Base-by-base conservation (phyloP, 2,888 invertebrate genomes). In the Sminthurides aquaticus region DNA sequence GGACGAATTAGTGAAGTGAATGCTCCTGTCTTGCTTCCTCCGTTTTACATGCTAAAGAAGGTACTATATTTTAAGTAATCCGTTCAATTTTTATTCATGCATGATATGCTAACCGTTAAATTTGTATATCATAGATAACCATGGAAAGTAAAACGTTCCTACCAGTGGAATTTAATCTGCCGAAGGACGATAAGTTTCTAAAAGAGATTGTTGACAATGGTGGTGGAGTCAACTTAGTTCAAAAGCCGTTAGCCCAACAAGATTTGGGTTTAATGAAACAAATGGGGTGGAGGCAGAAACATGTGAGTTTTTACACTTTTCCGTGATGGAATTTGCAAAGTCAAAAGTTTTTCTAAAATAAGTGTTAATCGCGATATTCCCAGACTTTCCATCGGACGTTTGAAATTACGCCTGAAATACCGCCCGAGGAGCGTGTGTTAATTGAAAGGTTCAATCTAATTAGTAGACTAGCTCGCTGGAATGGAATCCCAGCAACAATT, bases 11-110 rank as follows among this genome's bases (percentile, higher is more conserved):
- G 65, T 5, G 66, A 67, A n/a, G 57, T 56, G 8, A 55, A 57
- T 34, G 72, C 72, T 8, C 74, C 74, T 1, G 69, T 74, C 27
- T 60, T 74, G 3, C 62, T 74, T 8, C 74, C 74, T n/a, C 72
- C 74, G 2, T 71, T 74, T 60, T 64, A 74, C 58, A 57, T 71
- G 20, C 48, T 74, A 5, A 68, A 69, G 57, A 64, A 61, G 60
- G 72, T 74, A 66, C n/a, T n/a, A 20, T 18, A 18, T 48, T 26
- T 55, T 52, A 18, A 2, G 26, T 27, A 11, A n/a, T 20, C n/a
- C 8, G 15, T 5, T 52, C 15, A 5, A 18, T 52, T 55, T 3
- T 27, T 52, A 22, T 52, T 52, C 11, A n/a, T 15, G 3, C 24
- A 5, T n/a, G 22, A 8, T 26, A 25, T 22, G 55, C 3, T 8